Evolutionary conservation across 2,888 invertebrate genomes (phyloP), one percentile per base, ranked within the genome.

Genomic region (Eupithecia subfuscata): DNA sequence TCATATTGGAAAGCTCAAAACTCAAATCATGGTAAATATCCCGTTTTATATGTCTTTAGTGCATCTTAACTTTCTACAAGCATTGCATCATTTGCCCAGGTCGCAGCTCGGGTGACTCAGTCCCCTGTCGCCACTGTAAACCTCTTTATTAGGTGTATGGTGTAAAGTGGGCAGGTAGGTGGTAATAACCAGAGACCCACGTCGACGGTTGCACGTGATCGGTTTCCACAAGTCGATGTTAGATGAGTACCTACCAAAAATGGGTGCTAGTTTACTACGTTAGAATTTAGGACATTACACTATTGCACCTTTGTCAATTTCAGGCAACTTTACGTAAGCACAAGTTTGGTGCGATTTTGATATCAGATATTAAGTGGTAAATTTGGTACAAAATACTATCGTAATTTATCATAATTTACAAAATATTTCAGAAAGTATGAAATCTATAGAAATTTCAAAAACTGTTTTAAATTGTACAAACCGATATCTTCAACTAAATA

Each of bases 131-230:
- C 25, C 45, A 12, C 43, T 37, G 48, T 25, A 34, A 69, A 52
- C 48, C 52, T 18, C 43, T 60, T 70, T 60, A 67, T 60, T 60
- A 60, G 60, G 40, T 70, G 70, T n/a, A 12, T 60, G 37, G 37
- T 60, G 40, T 48, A 40, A 60, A 40, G 14, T 14, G 25, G 56
- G 11, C 52, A 52, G 70, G 70, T 56, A 37, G 70, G 40, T 22
- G 70, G 70, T 70, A 70, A 70, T 70, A 63, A 70, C 60, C 60
- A 70, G 14, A 22, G 40, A 8, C 16, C 40, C 40, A 63, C 70
- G 56, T 60, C 56, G 70, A 34, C 34, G 40, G 30, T 22, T 43
- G 70, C 25, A 40, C 70, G 70, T 70, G 70, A 70, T 70, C 63
- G 25, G 60, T 70, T 25, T 70, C 70, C 60, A 40, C 37, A 70